These are phyloP conservation scores for Atherix ibis DNA, from an alignment of 2,888 invertebrate genomes.

Conservation along the genomic window DNA sequence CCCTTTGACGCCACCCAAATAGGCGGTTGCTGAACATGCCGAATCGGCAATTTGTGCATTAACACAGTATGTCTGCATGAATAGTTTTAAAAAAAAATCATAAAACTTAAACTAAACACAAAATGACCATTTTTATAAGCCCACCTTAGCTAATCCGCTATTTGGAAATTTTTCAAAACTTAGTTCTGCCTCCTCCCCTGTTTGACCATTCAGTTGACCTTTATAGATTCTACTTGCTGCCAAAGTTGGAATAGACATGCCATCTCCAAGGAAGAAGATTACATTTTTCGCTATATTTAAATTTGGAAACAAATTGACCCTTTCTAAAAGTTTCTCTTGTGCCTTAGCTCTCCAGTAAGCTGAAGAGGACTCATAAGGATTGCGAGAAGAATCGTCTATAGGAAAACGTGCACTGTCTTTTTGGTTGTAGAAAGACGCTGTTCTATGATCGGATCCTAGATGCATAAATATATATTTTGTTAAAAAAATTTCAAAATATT, in stretches of 20 bases:
- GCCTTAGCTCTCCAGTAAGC: conserved; percentile 3
- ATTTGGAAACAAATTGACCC: conserved; percentile 2
- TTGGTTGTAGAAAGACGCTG: no score
- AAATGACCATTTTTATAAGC: no score
- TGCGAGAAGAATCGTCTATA: no score
- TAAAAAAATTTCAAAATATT: no score
- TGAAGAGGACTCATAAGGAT: no score
- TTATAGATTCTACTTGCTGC: conserved; percentile 47
- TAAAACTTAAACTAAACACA: no score
- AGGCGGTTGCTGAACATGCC: conserved; percentile 56
- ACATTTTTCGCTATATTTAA: conserved; percentile 6
- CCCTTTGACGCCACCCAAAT: conserved; percentile 52
- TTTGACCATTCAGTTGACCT: conserved; percentile 38
- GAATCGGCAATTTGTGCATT: conserved; percentile 58
- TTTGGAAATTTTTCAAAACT: conserved; percentile 47
- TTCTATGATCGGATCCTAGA: no score
- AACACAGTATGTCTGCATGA: conserved; percentile 40
- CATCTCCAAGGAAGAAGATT: conserved; percentile 20
- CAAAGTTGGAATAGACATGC: conserved; percentile 55
- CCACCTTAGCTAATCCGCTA: conserved; percentile 50
- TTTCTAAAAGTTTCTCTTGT: conserved; percentile 1
- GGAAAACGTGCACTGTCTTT: no score
- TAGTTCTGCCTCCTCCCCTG: conserved; percentile 44
- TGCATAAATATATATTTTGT: no score
- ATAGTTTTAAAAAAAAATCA: not conserved